Percentiles rank a stretch among this genome's conserved stretches.
Evolutionary conservation across 2,797 vertebrate species (phyloP).

Genomic region (Pseudopleuronectes americanus): DNA sequence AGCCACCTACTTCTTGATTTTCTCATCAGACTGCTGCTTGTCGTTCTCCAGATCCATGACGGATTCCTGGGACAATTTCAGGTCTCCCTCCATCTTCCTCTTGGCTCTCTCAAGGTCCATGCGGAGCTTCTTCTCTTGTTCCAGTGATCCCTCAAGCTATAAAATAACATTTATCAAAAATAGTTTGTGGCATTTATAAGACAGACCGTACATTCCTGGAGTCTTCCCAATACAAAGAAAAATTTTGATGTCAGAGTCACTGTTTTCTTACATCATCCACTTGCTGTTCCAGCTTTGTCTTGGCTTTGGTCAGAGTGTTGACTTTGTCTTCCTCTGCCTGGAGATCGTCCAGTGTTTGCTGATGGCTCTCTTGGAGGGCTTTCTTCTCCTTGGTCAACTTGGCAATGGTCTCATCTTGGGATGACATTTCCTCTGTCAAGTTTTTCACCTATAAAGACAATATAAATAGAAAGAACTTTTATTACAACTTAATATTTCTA

Average conservation of each 20-base stretch:
- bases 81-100: conserved; percentile 90
- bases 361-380: conserved; percentile 85
- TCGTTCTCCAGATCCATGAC: conserved; percentile 80
- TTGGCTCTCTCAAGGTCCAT: conserved; percentile 89
- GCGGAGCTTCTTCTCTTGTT: conserved; percentile 89
- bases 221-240: conserved; percentile 65
- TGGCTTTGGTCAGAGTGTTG: conserved; percentile 87
- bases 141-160: conserved; percentile 88
- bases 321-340: conserved; percentile 92
- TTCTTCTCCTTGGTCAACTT: conserved; percentile 88
- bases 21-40: conserved; percentile 85
- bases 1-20: background rate
- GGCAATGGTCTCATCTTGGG: conserved; percentile 86
- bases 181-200: too few relatives aligned
- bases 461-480: conserved; percentile 75
- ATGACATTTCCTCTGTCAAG: conserved; percentile 88
- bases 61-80: conserved; percentile 90
- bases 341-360: conserved; percentile 88
- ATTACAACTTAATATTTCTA: conserved; percentile 71
- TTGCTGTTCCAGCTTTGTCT: conserved; percentile 89
- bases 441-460: conserved; percentile 85
- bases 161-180: too few relatives aligned
- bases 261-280: conserved; percentile 87
- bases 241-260: conserved; percentile 86
- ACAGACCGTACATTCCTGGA: too few relatives aligned